These are phyloP conservation scores for Macrotus californicus DNA, from an alignment of 2,113 vertebrate species.

Conservation along the genomic window DNA sequence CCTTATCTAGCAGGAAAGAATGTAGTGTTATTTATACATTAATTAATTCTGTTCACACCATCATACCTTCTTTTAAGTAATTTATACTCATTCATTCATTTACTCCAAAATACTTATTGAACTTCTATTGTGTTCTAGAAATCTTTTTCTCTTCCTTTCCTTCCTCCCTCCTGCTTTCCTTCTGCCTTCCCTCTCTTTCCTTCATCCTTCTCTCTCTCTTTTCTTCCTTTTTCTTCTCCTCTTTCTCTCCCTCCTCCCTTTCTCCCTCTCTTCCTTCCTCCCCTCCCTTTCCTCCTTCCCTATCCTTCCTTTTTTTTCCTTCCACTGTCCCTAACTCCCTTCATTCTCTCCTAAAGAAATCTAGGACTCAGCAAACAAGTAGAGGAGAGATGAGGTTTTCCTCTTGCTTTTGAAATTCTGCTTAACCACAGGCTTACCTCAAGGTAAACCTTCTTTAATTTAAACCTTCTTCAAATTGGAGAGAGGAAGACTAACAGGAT, in stretches of 20 bases:
- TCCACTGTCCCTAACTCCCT: not conserved
- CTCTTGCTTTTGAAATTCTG: not conserved
- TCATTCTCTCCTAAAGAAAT: not conserved
- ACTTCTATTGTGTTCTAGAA: not conserved
- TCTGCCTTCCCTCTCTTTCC: rapidly evolving
- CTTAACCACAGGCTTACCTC: not conserved
- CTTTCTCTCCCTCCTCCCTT: rapidly evolving
- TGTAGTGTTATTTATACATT: not conserved
- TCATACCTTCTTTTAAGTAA: not conserved
- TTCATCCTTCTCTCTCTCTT: rapidly evolving
- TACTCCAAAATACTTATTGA: not conserved
- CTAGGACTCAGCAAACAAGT: not conserved
- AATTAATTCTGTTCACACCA: not conserved
- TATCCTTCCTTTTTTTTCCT: rapidly evolving
- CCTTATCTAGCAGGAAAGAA: not conserved
- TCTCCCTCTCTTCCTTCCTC: rapidly evolving
- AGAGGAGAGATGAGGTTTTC: not conserved
- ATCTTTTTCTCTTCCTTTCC: not conserved
- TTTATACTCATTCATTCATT: not conserved
- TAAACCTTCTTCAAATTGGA: too few relatives aligned
- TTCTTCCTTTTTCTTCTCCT: rapidly evolving
- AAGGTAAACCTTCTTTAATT: not conserved
- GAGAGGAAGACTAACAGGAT: not conserved
- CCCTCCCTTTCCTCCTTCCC: too few relatives aligned
- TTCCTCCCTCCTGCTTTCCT: rapidly evolving